Evolutionary conservation across 2,113 vertebrate genomes (phyloP), one percentile per base, ranked within the genome.

Genomic region (Fulmarus glacialis): DNA sequence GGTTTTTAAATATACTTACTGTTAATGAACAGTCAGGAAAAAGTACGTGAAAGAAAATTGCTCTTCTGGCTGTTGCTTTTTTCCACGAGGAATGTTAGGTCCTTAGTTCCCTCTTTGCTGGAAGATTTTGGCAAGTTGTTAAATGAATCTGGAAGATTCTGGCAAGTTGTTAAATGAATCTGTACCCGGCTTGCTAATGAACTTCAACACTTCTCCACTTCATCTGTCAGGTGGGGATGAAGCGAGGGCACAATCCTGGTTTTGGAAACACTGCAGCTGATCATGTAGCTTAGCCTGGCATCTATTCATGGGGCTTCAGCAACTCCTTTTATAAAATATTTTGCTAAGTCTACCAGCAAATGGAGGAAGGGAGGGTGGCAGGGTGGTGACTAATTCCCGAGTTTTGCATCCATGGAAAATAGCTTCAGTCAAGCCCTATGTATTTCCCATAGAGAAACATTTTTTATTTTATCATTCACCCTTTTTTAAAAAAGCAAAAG

Each of bases 81-180:
- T 92, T 32, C 81, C 43, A 0, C 47, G 48, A 38, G 19, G 8
- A 62, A 19, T 89, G 15, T 62, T 72, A 85, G 45, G 8, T 80
- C 18, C 2, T 80, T 82, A 30, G 43, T 82, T 78, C 18, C 32
- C 14, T 86, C n/a, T 73, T 96, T 91, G 58, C 78, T 95, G 67
- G 87, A 94, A 97, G 66, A 90, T 83, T 82, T 77, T n/a, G 26
- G 38, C 78, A 91, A 52, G n/a, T 38, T 81, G 53, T 81, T 89
- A 80, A 70, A 73, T 4, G 18, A 55, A 36, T 72, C 77, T 95
- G 66, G 87, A 94, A 97, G 66, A 90, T 83, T 82, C 73, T n/a
- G 26, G 38, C 78, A 91, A 52, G n/a, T 38, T 81, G 53, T 81
- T 90, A 80, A 70, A 73, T 4, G 18, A 55, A 36, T 73, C 56